Percentiles rank a stretch among this genome's conserved stretches.
Evolutionary conservation across 1,140 invertebrate genomes (phyloP).

Genomic region (Adelges cooleyi): DNA sequence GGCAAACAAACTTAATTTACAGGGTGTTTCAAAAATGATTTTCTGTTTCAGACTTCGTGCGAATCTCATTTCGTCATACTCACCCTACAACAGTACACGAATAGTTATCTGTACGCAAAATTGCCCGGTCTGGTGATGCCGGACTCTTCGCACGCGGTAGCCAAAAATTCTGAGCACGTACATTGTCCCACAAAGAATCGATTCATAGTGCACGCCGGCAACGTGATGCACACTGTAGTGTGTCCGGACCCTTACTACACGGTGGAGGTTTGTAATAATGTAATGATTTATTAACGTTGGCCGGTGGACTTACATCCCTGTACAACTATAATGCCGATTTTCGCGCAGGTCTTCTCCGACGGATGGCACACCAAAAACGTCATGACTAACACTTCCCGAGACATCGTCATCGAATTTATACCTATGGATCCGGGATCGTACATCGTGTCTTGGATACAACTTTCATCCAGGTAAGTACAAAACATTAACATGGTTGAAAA

Average conservation of each 20-base stretch:
- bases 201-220: conserved; percentile 57
- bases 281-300: neutral
- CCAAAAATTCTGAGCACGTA: conserved; percentile 19
- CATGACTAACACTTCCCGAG: conserved; percentile 48
- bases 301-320: too few relatives aligned
- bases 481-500: too few relatives aligned
- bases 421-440: conserved; percentile 60
- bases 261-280: conserved; percentile 1
- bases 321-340: neutral
- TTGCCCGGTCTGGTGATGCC: conserved; percentile 50
- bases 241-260: conserved; percentile 53
- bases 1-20: too few relatives aligned
- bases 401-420: conserved; percentile 64
- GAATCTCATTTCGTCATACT: conserved; percentile 23
- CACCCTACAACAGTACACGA: conserved; percentile 30
- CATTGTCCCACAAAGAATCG: conserved; percentile 57
- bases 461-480: conserved; percentile 56
- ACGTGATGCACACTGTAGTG: conserved; percentile 50
- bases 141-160: conserved; percentile 27
- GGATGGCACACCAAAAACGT: conserved; percentile 54
- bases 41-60: neutral
- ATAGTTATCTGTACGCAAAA: conserved; percentile 56
- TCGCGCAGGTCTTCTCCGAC: conserved; percentile 55
- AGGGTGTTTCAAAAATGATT: too few relatives aligned
- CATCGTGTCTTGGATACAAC: conserved; percentile 69